Percentiles rank a stretch among this genome's conserved stretches.
These are phyloP conservation scores for Orthonyx spaldingii DNA, from an alignment of 2,113 vertebrate species.

Conservation along the genomic window DNA sequence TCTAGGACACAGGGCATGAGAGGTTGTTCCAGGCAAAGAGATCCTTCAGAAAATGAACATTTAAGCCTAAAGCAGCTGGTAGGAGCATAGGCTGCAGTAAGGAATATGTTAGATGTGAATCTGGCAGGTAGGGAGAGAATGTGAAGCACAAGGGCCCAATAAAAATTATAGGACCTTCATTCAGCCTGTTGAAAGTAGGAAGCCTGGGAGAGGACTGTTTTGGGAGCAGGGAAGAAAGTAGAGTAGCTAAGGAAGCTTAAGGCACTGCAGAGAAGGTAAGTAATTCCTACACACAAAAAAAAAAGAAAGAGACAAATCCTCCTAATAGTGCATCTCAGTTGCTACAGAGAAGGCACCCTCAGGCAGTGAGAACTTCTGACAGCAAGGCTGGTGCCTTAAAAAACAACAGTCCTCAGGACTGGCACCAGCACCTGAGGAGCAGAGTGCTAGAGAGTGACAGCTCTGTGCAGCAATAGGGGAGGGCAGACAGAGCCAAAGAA, in stretches of 20 bases:
- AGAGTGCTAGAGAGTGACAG: not conserved
- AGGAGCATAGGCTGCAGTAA: not conserved
- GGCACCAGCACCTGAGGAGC: not conserved
- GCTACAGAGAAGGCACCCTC: not conserved
- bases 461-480: not conserved
- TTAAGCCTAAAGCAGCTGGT: not conserved
- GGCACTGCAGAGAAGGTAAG: not conserved
- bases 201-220: not conserved
- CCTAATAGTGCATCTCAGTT: not conserved
- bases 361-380: not conserved
- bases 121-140: not conserved
- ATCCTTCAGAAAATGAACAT: not conserved
- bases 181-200: not conserved
- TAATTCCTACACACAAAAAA: not conserved
- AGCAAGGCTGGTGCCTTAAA: not conserved
- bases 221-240: not conserved
- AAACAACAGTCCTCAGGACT: not conserved
- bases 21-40: constrained; percentile 14
- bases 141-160: not conserved
- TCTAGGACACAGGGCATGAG: not conserved
- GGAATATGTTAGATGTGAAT: not conserved
- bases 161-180: not conserved
- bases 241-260: not conserved
- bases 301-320: not conserved
- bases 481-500: not conserved